Percentiles rank a stretch among this genome's conserved stretches.
Conservation (phyloP, 2,888 invertebrate species). For the Dione juno region DNA sequence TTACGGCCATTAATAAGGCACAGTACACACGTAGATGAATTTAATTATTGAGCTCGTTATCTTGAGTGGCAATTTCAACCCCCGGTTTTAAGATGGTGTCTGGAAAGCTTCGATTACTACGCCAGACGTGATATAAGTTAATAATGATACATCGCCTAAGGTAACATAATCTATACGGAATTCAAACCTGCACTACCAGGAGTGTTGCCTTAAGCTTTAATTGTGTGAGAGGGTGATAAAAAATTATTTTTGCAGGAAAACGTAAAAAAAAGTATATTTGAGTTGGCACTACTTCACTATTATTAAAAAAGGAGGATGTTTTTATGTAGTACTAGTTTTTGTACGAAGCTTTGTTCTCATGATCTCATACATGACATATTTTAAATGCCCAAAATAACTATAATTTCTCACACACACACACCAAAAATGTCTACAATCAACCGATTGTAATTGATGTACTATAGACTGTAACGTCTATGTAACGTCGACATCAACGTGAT, state of each 20-base stretch:
- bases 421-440: too few species aligned
- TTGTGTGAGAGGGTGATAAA: background rate
- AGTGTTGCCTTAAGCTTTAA: constrained; percentile 11
- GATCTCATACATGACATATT: too few species aligned
- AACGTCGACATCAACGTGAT: too few species aligned
- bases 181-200: constrained; percentile 2
- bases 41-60: constrained; percentile 71
- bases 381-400: too few species aligned
- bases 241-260: background rate
- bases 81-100: constrained; percentile 49
- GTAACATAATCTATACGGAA: constrained; percentile 6
- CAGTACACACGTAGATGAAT: constrained; percentile 61
- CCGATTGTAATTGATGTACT: too few species aligned
- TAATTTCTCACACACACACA: too few species aligned
- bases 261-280: too few species aligned
- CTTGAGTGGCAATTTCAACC: constrained; percentile 62
- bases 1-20: constrained; percentile 34
- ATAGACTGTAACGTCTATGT: too few species aligned
- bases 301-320: too few species aligned
- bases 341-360: too few species aligned
- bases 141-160: constrained; percentile 18
- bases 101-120: constrained; percentile 30
- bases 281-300: background rate
- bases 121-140: constrained; percentile 25
- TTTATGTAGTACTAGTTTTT: too few species aligned